Evolutionary conservation across 2,888 invertebrate species (phyloP).

Genomic region (Pandemis cinnamomeana): DNA sequence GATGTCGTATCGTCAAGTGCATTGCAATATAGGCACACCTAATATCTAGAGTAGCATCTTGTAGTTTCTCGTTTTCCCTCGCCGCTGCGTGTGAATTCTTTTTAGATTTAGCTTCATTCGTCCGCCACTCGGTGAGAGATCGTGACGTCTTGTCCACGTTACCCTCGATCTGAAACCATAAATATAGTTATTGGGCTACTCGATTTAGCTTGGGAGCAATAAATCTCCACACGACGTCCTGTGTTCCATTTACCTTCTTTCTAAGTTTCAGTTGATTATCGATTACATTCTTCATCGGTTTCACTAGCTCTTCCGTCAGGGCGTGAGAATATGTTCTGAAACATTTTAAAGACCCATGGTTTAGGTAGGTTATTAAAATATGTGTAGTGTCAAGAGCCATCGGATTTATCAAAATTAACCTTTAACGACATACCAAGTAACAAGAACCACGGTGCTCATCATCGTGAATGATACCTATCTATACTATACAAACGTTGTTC

Average conservation of each 20-base stretch:
- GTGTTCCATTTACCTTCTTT: slow-evolving; percentile 83
- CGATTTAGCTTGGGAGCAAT: not conserved
- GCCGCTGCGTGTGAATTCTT: slow-evolving; percentile 94
- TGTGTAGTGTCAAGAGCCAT: too few relatives aligned
- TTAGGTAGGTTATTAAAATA: too few relatives aligned
- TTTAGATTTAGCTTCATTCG: slow-evolving; percentile 94
- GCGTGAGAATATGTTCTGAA: slow-evolving; percentile 90
- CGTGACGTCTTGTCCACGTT: slow-evolving; percentile 94
- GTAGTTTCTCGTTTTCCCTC: slow-evolving; percentile 95
- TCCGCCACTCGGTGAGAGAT: slow-evolving; percentile 92
- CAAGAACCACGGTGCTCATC: too few relatives aligned
- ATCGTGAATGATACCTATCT: too few relatives aligned
- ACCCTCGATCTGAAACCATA: slow-evolving; percentile 85
- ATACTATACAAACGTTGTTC: too few relatives aligned
- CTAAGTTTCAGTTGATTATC: slow-evolving; percentile 89
- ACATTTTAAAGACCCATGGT: slow-evolving; percentile 43
- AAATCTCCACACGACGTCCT: not conserved
- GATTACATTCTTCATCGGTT: slow-evolving; percentile 91
- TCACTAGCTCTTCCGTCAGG: slow-evolving; percentile 94
- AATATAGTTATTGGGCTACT: slow-evolving; percentile 15
- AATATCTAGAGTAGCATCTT: slow-evolving; percentile 87
- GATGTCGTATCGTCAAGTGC: slow-evolving; percentile 52
- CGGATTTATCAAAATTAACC: too few relatives aligned
- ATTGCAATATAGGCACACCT: slow-evolving; percentile 67
- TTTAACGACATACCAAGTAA: too few relatives aligned